A percentile compares a stretch with the other conserved stretches of the same genome.
Conservation (phyloP, 2,888 invertebrate species). For the Hemaris fuciformis region DNA sequence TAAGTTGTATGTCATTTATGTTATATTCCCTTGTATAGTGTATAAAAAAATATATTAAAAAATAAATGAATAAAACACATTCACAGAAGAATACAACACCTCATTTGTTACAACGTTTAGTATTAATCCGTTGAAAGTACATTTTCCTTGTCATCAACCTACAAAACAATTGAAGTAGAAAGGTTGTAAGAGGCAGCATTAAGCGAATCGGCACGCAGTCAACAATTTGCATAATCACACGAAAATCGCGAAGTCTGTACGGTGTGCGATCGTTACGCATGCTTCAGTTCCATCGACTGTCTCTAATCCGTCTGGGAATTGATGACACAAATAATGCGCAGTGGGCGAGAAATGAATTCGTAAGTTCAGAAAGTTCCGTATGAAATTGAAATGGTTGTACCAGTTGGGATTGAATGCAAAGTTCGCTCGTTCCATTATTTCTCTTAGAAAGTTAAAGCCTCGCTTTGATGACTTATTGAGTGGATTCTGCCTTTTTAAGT, state of each 20-base stretch:
- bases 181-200: background rate
- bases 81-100: background rate
- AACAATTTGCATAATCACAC: conserved; percentile 5
- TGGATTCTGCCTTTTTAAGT: background rate
- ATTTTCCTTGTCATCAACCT: background rate
- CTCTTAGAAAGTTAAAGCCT: background rate
- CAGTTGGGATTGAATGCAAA: background rate
- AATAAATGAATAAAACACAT: too few relatives aligned
- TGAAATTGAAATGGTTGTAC: background rate
- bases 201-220: conserved; percentile 5
- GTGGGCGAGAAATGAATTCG: background rate
- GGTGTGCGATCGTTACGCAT: background rate
- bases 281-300: background rate
- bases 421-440: background rate
- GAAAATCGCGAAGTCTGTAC: background rate
- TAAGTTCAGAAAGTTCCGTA: background rate
- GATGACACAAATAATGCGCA: conserved; percentile 6
- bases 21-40: too few relatives aligned
- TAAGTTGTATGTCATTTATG: too few relatives aligned
- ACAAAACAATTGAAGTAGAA: background rate
- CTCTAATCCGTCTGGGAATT: background rate
- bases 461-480: background rate
- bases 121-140: background rate
- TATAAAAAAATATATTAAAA: too few relatives aligned
- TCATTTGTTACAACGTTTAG: background rate